Evolutionary conservation across 2,113 vertebrate species (phyloP).

Genomic region (Platichthys stellatus): DNA sequence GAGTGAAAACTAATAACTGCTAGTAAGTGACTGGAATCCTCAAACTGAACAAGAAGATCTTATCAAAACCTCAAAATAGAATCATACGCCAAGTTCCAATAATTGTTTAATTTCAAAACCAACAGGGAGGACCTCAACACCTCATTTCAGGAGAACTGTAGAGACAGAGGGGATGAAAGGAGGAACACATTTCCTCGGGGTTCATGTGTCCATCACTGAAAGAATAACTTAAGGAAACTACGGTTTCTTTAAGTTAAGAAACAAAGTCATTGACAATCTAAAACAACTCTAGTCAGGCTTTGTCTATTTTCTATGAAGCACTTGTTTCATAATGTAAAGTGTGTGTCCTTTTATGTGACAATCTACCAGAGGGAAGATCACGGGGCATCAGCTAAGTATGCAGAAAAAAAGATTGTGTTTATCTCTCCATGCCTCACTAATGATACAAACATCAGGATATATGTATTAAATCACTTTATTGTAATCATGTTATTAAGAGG

Average conservation of each 20-base stretch:
- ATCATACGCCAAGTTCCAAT: constrained; percentile 14
- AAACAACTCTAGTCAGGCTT: too few species aligned
- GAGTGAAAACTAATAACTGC: background rate
- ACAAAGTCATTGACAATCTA: background rate
- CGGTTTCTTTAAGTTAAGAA: background rate
- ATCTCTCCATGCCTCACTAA: background rate
- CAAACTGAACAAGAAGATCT: background rate
- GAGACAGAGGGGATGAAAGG: background rate
- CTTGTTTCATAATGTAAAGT: background rate
- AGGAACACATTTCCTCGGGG: background rate
- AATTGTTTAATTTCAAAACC: constrained; percentile 3
- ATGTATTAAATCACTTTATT: background rate
- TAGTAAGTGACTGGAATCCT: constrained; percentile 14
- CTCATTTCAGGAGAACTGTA: background rate
- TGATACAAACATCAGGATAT: constrained; percentile 2
- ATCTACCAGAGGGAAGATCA: background rate
- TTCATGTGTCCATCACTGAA: too few species aligned
- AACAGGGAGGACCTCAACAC: constrained; percentile 41
- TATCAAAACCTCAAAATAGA: constrained; percentile 10
- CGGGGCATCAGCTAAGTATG: background rate
- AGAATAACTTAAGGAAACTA: too few species aligned
- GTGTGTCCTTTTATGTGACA: background rate
- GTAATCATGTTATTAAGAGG: background rate
- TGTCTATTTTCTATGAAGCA: background rate
- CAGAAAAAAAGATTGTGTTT: background rate